Conservation (phyloP, 1,140 invertebrate species). For the Orius laevigatus region DNA sequence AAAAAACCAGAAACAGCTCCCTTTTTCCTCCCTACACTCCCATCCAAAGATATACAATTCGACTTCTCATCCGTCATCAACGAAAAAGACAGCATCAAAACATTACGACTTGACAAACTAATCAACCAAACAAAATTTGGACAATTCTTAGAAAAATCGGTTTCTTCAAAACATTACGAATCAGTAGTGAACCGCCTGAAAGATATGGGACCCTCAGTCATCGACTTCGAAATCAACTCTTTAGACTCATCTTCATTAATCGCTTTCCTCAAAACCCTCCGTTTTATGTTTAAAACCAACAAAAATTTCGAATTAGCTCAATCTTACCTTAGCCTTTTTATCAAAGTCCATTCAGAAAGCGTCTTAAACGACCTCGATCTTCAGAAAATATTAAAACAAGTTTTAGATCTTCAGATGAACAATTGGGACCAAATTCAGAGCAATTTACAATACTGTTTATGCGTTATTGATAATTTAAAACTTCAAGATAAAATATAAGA, state of each 20-base stretch:
- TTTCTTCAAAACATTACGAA: slow-evolving; percentile 30
- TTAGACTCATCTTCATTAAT: slow-evolving; percentile 53
- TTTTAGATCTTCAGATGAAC: slow-evolving; percentile 38
- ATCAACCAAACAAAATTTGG: slow-evolving; percentile 46
- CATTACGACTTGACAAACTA: slow-evolving; percentile 27
- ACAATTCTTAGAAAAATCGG: slow-evolving; percentile 34
- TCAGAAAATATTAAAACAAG: slow-evolving; percentile 33
- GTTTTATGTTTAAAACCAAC: slow-evolving; percentile 53
- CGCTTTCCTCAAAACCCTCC: slow-evolving; percentile 65
- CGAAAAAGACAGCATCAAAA: slow-evolving; percentile 23
- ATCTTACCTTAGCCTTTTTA: slow-evolving; percentile 77
- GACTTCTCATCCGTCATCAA: slow-evolving; percentile 38
- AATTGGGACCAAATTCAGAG: slow-evolving; percentile 61
- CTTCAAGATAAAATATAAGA: not conserved
- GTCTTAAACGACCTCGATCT: slow-evolving; percentile 41
- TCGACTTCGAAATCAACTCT: slow-evolving; percentile 79
- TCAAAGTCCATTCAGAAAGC: slow-evolving; percentile 63
- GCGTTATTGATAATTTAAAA: slow-evolving; percentile 45
- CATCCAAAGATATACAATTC: slow-evolving; percentile 61
- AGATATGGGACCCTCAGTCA: slow-evolving; percentile 59
- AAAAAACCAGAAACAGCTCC: slow-evolving; percentile 65
- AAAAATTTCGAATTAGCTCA: slow-evolving; percentile 83
- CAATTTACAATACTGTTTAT: slow-evolving; percentile 36
- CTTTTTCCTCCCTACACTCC: slow-evolving; percentile 86
- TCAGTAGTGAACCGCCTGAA: slow-evolving; percentile 59